These are phyloP conservation scores for Aporophyla nigra DNA, from an alignment of 2,888 invertebrate species.

Conservation along the genomic window DNA sequence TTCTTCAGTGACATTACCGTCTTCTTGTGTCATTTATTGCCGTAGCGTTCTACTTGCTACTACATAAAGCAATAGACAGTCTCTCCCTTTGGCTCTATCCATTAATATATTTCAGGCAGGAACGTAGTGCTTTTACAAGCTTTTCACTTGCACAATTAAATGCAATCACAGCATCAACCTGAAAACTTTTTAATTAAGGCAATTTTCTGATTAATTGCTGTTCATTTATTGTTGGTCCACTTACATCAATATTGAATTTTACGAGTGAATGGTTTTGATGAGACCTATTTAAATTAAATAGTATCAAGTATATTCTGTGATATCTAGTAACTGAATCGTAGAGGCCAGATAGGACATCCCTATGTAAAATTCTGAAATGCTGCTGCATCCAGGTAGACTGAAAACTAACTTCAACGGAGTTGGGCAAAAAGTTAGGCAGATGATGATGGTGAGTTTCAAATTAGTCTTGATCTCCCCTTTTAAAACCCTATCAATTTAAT, in stretches of 20 bases:
- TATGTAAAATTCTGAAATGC: not conserved
- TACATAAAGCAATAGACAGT: not conserved
- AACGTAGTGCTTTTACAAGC: not conserved
- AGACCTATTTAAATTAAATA: not conserved
- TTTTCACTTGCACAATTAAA: not conserved
- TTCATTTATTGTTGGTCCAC: not conserved
- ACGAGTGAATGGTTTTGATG: not conserved
- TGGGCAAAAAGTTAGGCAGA: not conserved
- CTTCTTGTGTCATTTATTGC: not conserved
- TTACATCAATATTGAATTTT: not conserved
- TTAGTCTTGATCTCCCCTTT: not conserved
- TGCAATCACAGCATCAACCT: not conserved
- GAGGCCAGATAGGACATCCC: not conserved
- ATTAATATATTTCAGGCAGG: not conserved
- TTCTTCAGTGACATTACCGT: not conserved
- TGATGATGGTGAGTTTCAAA: not conserved
- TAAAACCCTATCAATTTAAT: no score
- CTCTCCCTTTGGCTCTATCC: not conserved
- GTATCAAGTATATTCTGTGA: not conserved
- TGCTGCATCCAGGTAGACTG: not conserved
- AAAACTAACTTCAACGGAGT: not conserved
- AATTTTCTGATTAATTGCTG: not conserved
- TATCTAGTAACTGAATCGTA: not conserved
- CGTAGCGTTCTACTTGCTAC: not conserved
- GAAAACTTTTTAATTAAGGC: not conserved